Evolutionary conservation across 2,113 vertebrate species (phyloP), one percentile per base, ranked within the genome.

Genomic region (Fregata magnificens): DNA sequence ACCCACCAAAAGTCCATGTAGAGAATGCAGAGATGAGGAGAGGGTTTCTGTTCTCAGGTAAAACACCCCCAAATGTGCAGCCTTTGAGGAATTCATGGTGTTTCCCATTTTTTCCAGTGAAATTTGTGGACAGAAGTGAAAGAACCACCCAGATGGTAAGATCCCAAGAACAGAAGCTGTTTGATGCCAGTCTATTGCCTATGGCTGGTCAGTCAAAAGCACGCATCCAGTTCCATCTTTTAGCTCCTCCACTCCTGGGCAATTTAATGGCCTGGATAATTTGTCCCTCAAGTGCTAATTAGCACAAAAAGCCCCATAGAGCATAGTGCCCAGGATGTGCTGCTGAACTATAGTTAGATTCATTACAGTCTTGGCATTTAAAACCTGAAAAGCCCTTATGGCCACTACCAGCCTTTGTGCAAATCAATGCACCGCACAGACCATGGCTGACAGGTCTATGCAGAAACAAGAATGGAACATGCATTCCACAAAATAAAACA

Each of bases 341-440:
- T 92, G 63, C 40, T 76, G 56, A 86, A 29, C 50, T 50, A 15
- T 11, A 50, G 26, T 14, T 40, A 40, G 32, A 52, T 44, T 61
- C 62, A 45, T 12, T 26, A 12, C 9, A n/a, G 21, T 3, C 61
- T 40, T 55, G 50, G 67, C 56, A 38, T 59, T 77, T 49, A 31
- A 91, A 88, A 56, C 71, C 78, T 32, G 11, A 74, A 66, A 91
- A 18, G 14, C 22, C 61, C 32, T 84, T 4, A 6, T 18, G 63
- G 72, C 40, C 76, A 36, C 32, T 26, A 34, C 9, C 55, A 91
- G 47, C 56, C 82, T 28, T 55, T 29, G 45, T 26, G 63, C 50
- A 47, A 45, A 67, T 4, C 38, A 32, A 1, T 0, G 2, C 24
- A 24, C 9, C 0, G 1, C 40, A 13, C 13, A 20, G 62, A 74